A percentile compares a stretch with the other conserved stretches of the same genome.
These are phyloP conservation scores for Myanophis thanlyinensis DNA, from an alignment of 2,113 vertebrate genomes.

Conservation along the genomic window DNA sequence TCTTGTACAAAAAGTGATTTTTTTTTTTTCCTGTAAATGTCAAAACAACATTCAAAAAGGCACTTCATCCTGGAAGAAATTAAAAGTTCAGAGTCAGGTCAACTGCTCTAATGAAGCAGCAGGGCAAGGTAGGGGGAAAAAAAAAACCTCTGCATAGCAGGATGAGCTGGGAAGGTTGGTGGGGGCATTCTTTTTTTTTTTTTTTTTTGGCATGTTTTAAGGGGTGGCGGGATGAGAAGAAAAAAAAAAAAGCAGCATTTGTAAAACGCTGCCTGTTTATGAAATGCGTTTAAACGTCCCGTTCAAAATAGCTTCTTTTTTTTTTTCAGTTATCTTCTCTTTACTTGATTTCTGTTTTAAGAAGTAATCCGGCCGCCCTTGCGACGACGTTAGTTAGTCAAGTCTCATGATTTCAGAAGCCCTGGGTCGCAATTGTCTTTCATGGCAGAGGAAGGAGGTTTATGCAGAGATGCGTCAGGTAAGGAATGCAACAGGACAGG, in stretches of 20 bases:
- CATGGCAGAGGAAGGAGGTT: conserved; percentile 61
- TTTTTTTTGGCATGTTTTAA: conserved; percentile 77
- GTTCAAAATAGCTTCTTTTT: conserved; percentile 76
- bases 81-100: conserved; percentile 85
- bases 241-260: conserved; percentile 69
- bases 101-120: conserved; percentile 75
- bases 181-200: conserved; percentile 26
- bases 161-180: conserved; percentile 42
- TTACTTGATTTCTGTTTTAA: conserved; percentile 36
- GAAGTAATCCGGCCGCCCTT: conserved; percentile 64
- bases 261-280: conserved; percentile 74
- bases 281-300: conserved; percentile 78
- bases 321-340: conserved; percentile 32
- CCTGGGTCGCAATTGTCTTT: conserved; percentile 64
- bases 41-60: conserved; percentile 94
- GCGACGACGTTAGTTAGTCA: conserved; percentile 58
- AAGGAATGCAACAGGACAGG: conserved; percentile 43
- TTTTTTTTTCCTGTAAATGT: conserved; percentile 71
- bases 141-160: conserved; percentile 81
- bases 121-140: conserved; percentile 40
- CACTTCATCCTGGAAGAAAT: conserved; percentile 93
- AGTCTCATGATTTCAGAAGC: conserved; percentile 63
- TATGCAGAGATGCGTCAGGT: conserved; percentile 46
- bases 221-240: too few relatives aligned
- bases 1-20: conserved; percentile 85